Evolutionary conservation across 1,140 invertebrate genomes (phyloP).

Genomic region (Halesus radiatus): DNA sequence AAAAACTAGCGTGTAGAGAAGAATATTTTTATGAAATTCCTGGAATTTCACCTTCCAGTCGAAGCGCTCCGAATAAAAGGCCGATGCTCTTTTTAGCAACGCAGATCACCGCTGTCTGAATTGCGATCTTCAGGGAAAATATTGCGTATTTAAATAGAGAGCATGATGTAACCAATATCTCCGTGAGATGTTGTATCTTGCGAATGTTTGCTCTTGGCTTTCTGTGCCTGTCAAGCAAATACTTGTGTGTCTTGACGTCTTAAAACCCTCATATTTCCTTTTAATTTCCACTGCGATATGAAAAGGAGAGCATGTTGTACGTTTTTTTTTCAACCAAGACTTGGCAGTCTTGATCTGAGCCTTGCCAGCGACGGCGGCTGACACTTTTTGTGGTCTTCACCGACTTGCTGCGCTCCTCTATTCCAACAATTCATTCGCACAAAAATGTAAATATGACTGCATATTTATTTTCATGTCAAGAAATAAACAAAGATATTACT

Average conservation of each 20-base stretch:
- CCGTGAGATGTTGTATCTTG: too few relatives aligned
- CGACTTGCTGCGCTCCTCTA: neutral
- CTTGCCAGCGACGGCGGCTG: constrained; percentile 8
- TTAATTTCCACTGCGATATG: constrained; percentile 10
- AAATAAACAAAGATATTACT: constrained; percentile 1
- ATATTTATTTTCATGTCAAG: constrained; percentile 7
- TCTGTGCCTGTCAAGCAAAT: neutral
- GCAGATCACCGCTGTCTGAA: too few relatives aligned
- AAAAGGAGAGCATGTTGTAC: neutral
- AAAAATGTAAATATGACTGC: constrained; percentile 23
- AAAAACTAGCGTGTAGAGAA: too few relatives aligned
- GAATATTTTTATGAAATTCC: too few relatives aligned
- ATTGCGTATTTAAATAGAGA: too few relatives aligned
- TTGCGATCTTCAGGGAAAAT: too few relatives aligned
- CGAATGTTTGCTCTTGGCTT: constrained; percentile 1
- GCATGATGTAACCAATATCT: too few relatives aligned
- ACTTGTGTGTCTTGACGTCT: neutral
- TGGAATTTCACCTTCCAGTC: too few relatives aligned
- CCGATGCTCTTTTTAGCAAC: too few relatives aligned
- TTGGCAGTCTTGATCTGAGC: constrained; percentile 8
- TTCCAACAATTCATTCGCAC: neutral
- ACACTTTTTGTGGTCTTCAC: neutral
- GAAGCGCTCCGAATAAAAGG: too few relatives aligned
- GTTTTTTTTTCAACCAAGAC: neutral
- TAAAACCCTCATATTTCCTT: constrained; percentile 20